Conservation (phyloP, 1,140 invertebrate species). For the Archivesica marissinica region DNA sequence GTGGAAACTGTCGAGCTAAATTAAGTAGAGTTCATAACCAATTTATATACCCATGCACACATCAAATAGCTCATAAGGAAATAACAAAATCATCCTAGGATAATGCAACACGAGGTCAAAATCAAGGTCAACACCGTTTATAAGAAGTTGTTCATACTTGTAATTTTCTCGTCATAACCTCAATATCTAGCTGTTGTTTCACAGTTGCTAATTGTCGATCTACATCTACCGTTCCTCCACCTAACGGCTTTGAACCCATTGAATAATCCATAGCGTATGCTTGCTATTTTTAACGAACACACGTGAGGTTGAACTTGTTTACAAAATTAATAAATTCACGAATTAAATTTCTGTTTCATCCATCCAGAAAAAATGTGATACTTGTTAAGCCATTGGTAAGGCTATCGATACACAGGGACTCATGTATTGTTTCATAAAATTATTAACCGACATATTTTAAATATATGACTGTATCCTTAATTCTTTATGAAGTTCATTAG, state of each 20-base stretch:
- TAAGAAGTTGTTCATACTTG: slow-evolving; percentile 6
- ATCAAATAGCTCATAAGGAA: too few species aligned
- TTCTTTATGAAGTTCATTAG: too few species aligned
- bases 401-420: background rate
- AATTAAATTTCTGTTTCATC: background rate
- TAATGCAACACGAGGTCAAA: too few species aligned
- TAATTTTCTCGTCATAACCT: slow-evolving; percentile 34
- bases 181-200: slow-evolving; percentile 35
- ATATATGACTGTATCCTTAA: too few species aligned
- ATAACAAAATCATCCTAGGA: too few species aligned
- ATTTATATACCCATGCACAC: too few species aligned
- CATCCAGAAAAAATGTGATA: background rate
- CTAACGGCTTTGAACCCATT: background rate
- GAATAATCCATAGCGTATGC: slow-evolving; percentile 39
- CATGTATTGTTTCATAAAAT: too few species aligned
- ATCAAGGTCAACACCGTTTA: background rate
- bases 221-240: slow-evolving; percentile 1
- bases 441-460: too few species aligned
- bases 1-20: too few species aligned
- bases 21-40: too few species aligned
- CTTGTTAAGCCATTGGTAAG: background rate
- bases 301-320: slow-evolving; percentile 12
- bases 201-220: slow-evolving; percentile 34
- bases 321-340: slow-evolving; percentile 1
- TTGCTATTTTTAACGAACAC: background rate